Conservation (phyloP, 2,113 vertebrate species). For the Oryzias melastigma region DNA sequence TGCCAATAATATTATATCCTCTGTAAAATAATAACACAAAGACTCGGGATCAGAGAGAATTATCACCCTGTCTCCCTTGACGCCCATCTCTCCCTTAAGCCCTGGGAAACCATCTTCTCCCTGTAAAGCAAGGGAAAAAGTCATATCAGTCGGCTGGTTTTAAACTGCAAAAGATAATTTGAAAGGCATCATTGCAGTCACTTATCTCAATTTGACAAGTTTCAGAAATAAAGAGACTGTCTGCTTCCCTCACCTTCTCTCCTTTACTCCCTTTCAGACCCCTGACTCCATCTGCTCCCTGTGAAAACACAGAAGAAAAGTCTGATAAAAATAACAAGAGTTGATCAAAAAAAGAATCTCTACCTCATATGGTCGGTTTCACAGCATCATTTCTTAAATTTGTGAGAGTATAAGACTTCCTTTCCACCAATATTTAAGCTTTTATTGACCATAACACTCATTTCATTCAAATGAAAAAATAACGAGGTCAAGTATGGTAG, state of each 20-base stretch:
- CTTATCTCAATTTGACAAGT: slow-evolving; percentile 11
- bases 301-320: slow-evolving; percentile 21
- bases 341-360: too few species aligned
- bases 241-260: slow-evolving; percentile 81
- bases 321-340: too few species aligned
- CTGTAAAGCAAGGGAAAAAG: slow-evolving; percentile 61
- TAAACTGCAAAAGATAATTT: slow-evolving; percentile 19
- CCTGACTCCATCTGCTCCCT: slow-evolving; percentile 89
- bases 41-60: neutral
- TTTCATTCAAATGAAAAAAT: slow-evolving; percentile 25
- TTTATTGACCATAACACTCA: slow-evolving; percentile 40
- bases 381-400: too few species aligned
- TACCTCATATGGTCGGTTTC: too few species aligned
- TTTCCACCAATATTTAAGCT: slow-evolving; percentile 13
- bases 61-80: slow-evolving; percentile 87
- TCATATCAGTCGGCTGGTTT: slow-evolving; percentile 14
- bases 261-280: slow-evolving; percentile 90
- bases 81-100: slow-evolving; percentile 87
- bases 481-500: slow-evolving; percentile 4
- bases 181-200: slow-evolving; percentile 1
- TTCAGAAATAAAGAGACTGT: neutral
- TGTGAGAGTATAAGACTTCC: too few species aligned
- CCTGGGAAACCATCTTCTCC: slow-evolving; percentile 93
- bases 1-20: neutral
- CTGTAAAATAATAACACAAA: neutral